phyloP scores from a whole-genome alignment of 2,113 vertebrate species.

The Pterocles gutturalis region DNA sequence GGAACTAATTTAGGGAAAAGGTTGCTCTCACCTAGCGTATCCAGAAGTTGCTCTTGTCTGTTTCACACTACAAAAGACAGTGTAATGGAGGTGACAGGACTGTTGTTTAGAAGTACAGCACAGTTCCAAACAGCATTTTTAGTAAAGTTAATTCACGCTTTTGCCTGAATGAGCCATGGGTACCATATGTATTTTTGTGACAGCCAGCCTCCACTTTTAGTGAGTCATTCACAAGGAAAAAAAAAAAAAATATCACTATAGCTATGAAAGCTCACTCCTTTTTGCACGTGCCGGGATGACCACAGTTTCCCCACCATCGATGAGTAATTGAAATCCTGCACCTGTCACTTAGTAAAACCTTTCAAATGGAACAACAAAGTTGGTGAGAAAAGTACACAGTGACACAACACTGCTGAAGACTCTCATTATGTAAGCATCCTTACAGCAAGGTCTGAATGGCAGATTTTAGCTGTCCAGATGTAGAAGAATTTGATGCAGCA shows the following conservation, averaged over 20 bases:
- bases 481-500: background rate
- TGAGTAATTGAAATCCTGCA: background rate
- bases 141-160: constrained; percentile 49
- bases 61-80: background rate
- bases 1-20: background rate
- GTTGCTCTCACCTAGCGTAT: background rate
- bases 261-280: background rate
- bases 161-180: constrained; percentile 42
- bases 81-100: background rate
- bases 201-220: constrained; percentile 51
- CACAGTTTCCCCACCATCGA: background rate
- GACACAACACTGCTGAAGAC: background rate
- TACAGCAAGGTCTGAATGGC: background rate
- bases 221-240: constrained; percentile 33
- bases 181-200: constrained; percentile 60
- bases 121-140: constrained; percentile 6
- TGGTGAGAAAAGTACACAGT: background rate
- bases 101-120: background rate
- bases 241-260: background rate
- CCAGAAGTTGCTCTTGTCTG: background rate
- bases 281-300: background rate
- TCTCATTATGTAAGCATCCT: background rate
- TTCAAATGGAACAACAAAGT: background rate
- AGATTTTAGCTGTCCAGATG: background rate
- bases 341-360: background rate